Percentiles rank a stretch among this genome's conserved stretches.
These are phyloP conservation scores for Cataglyphis albicans DNA, from an alignment of 2,888 invertebrate genomes.

Conservation along the genomic window DNA sequence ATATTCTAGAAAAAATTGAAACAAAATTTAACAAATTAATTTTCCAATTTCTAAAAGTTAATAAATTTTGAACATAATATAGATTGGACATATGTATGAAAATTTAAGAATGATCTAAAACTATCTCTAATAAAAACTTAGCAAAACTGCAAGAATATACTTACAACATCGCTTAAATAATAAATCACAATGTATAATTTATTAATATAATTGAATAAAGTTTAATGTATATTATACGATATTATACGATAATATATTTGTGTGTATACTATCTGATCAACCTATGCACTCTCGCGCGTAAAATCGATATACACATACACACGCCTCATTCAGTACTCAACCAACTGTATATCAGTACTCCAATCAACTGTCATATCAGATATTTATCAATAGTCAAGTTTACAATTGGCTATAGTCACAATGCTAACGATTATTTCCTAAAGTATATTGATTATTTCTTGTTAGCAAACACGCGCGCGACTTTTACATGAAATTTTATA, in stretches of 20 bases:
- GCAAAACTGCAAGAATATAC: not conserved
- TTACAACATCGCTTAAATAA: not conserved
- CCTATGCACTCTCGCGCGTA: constrained; percentile 53
- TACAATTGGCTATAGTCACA: not conserved
- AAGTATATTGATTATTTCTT: constrained; percentile 3
- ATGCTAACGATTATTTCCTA: not conserved
- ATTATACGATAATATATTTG: not conserved
- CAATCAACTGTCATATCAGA: not conserved
- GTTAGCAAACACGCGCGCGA: not conserved
- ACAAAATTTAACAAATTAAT: not conserved
- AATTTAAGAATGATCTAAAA: not conserved
- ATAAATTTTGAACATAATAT: not conserved
- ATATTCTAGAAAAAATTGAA: not conserved
- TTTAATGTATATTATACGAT: not conserved
- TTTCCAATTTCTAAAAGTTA: not conserved
- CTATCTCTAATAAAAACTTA: not conserved
- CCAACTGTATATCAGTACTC: not conserved
- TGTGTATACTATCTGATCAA: constrained; percentile 55
- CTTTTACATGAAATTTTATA: not conserved
- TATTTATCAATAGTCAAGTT: constrained; percentile 18
- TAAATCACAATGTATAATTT: constrained; percentile 15
- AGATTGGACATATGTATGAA: not conserved
- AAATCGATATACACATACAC: constrained; percentile 49
- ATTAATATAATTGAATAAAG: constrained; percentile 12
- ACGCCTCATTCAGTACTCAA: constrained; percentile 52